These are phyloP conservation scores for Abscondita cerata DNA, from an alignment of 2,888 invertebrate genomes.

Conservation along the genomic window DNA sequence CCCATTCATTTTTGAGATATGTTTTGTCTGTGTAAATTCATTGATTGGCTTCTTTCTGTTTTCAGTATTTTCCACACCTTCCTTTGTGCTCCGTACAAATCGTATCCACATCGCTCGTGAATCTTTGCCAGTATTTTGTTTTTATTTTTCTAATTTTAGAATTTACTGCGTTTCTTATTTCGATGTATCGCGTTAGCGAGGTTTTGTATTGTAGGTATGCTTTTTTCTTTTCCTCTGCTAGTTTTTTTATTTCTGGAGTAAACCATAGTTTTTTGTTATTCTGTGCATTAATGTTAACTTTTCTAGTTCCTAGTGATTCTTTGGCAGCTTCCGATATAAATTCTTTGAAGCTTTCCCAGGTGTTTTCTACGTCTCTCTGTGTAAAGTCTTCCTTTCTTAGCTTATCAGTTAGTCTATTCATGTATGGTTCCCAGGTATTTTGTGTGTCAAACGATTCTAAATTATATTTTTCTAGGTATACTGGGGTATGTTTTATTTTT, in stretches of 20 bases:
- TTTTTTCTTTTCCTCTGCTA: not conserved
- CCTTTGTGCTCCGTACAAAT: constrained; percentile 1
- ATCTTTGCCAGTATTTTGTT: constrained; percentile 3
- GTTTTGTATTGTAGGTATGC: not conserved
- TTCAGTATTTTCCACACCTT: not conserved
- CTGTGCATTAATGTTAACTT: not conserved
- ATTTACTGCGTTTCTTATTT: not conserved
- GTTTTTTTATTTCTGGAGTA: not conserved
- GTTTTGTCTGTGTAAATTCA: not conserved
- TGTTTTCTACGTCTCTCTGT: constrained; percentile 3
- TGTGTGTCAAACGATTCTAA: not conserved
- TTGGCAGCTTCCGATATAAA: not conserved
- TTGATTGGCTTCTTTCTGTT: not conserved
- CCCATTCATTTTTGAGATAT: constrained; percentile 4
- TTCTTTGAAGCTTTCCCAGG: not conserved
- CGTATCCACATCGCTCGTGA: constrained; percentile 2
- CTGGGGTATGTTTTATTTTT: no score
- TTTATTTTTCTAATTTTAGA: constrained; percentile 7
- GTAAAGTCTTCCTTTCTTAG: constrained; percentile 1
- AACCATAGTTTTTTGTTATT: constrained; percentile 9
- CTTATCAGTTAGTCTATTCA: not conserved
- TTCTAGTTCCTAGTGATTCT: not conserved
- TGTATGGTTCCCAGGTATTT: not conserved
- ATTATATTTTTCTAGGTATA: not conserved
- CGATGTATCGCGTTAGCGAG: not conserved